Evolutionary conservation across 2,888 invertebrate species (phyloP).

Genomic region (Junonia oenone): DNA sequence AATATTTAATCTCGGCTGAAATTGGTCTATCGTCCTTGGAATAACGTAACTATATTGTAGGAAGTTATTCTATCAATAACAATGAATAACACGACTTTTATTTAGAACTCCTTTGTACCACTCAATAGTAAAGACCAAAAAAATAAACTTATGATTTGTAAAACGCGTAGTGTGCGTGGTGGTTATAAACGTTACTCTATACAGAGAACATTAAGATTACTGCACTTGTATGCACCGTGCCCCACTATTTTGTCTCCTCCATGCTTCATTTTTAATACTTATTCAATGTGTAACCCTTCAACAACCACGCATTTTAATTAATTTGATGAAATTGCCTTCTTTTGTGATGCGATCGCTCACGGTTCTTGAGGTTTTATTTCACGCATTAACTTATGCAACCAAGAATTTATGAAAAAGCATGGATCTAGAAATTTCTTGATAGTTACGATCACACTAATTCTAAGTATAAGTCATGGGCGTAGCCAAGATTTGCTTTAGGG

Average conservation of each 20-base stretch:
- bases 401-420: too few relatives aligned
- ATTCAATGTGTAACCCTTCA: background rate
- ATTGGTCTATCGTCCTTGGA: background rate
- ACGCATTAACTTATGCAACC: too few relatives aligned
- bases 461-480: too few relatives aligned
- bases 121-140: background rate
- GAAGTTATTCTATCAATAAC: background rate
- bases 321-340: background rate
- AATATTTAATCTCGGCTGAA: background rate
- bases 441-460: too few relatives aligned
- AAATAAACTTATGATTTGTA: background rate
- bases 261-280: background rate
- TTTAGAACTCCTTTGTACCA: background rate
- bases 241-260: slow-evolving; percentile 10
- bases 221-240: slow-evolving; percentile 21
- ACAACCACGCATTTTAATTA: background rate
- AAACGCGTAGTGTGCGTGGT: background rate
- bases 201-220: slow-evolving; percentile 30
- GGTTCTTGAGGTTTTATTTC: too few relatives aligned
- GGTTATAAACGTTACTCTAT: slow-evolving; percentile 17
- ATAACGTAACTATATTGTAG: background rate
- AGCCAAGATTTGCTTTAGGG: too few relatives aligned
- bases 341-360: too few relatives aligned
- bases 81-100: background rate
- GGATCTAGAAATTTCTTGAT: too few relatives aligned